Conservation (phyloP, 2,888 invertebrate genomes). For the Mimachlamys varia region DNA sequence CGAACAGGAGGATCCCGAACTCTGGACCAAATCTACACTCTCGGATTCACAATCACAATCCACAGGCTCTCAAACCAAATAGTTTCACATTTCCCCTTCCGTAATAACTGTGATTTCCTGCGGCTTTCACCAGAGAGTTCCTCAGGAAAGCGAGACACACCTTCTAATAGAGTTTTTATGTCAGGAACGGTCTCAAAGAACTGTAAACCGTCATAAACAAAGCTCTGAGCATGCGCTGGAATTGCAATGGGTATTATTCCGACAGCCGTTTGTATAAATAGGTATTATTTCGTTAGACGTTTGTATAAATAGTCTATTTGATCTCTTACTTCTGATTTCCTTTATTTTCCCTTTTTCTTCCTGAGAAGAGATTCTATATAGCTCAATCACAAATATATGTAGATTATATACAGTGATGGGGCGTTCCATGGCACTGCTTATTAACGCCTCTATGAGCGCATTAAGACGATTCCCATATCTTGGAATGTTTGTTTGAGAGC, state of each 20-base stretch:
- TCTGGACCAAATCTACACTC: conserved; percentile 6
- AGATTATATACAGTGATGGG: conserved; percentile 31
- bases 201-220: neutral
- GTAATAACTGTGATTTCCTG: neutral
- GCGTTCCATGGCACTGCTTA: neutral
- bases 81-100: neutral
- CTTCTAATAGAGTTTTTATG: conserved; percentile 25
- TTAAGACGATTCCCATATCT: neutral
- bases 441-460: neutral
- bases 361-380: neutral
- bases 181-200: neutral
- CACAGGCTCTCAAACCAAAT: conserved; percentile 21
- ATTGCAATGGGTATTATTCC: neutral
- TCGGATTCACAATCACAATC: conserved; percentile 28
- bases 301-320: neutral
- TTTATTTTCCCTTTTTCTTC: conserved; percentile 7
- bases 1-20: neutral
- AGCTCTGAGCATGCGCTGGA: neutral
- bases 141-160: neutral
- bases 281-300: neutral
- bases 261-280: neutral
- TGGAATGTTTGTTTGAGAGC: neutral
- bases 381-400: conserved; percentile 30
- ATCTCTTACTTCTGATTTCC: conserved; percentile 9
- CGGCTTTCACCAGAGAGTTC: neutral